A percentile compares a stretch with the other conserved stretches of the same genome.
Conservation (phyloP, 2,797 vertebrate genomes). For the Eospalax fontanierii region DNA sequence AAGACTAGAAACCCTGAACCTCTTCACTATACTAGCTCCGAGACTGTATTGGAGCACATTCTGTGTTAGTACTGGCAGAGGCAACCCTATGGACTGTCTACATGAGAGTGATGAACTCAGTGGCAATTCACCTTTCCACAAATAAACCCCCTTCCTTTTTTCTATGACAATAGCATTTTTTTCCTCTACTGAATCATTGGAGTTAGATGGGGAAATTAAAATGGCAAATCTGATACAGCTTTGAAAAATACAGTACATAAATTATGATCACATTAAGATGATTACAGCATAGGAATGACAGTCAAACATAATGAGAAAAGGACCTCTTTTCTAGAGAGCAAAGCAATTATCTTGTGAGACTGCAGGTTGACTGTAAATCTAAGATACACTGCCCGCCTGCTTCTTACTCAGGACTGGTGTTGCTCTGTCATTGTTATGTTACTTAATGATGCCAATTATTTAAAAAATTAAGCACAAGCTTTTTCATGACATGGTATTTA, state of each 20-base stretch:
- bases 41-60: not conserved
- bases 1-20: not conserved
- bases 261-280: conserved; percentile 79
- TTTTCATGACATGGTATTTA: conserved; percentile 82
- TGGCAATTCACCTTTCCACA: conserved; percentile 32
- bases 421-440: conserved; percentile 87
- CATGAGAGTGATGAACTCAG: conserved; percentile 1
- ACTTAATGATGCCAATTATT: conserved; percentile 89
- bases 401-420: conserved; percentile 81
- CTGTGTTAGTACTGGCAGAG: not conserved
- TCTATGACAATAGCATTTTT: not conserved
- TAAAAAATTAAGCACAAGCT: conserved; percentile 88
- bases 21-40: not conserved
- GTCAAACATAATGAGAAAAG: conserved; percentile 84
- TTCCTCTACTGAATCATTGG: conserved; percentile 28
- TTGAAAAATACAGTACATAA: conserved; percentile 82
- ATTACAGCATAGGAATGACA: conserved; percentile 80
- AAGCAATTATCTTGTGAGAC: conserved; percentile 85
- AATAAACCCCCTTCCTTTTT: not conserved
- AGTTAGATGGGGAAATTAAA: conserved; percentile 78
- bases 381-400: conserved; percentile 75
- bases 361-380: conserved; percentile 79
- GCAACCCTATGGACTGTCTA: not conserved
- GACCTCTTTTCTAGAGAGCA: conserved; percentile 78
- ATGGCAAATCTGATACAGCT: conserved; percentile 78